Conservation (phyloP, 2,797 vertebrate species). For the Hemibagrus guttatus region DNA sequence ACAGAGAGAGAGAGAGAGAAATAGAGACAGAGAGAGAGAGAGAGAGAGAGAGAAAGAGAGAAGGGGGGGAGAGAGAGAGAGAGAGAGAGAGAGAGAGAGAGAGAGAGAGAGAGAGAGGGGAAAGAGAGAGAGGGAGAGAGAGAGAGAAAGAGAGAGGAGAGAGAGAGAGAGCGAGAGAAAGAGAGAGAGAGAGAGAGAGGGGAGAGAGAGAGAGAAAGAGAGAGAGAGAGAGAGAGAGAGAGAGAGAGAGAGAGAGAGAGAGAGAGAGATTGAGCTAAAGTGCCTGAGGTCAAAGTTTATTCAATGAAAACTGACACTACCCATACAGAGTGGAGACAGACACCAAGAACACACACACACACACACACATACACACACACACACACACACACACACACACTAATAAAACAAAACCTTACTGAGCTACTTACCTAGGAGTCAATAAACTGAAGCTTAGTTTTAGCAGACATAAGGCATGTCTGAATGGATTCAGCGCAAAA, state of each 20-base stretch:
- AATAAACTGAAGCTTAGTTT: neutral
- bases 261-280: neutral
- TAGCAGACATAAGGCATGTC: neutral
- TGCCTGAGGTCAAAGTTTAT: slow-evolving; percentile 58
- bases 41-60: too few relatives aligned
- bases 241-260: slow-evolving; percentile 2
- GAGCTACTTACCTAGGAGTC: neutral
- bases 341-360: slow-evolving; percentile 22
- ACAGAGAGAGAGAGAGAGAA: too few relatives aligned
- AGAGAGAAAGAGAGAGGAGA: too few relatives aligned
- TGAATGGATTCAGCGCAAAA: neutral
- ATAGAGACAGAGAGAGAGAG: neutral
- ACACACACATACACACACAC: slow-evolving; percentile 41
- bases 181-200: neutral
- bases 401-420: too few relatives aligned
- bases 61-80: too few relatives aligned
- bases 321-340: slow-evolving; percentile 57
- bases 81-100: too few relatives aligned
- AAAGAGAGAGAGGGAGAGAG: too few relatives aligned
- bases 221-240: neutral
- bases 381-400: neutral
- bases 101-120: too few relatives aligned
- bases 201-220: slow-evolving; percentile 14
- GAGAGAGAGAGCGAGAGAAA: neutral
- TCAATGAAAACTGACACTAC: slow-evolving; percentile 20